Evolutionary conservation across 2,797 vertebrate genomes (phyloP).

Genomic region (Halcyon badia): DNA sequence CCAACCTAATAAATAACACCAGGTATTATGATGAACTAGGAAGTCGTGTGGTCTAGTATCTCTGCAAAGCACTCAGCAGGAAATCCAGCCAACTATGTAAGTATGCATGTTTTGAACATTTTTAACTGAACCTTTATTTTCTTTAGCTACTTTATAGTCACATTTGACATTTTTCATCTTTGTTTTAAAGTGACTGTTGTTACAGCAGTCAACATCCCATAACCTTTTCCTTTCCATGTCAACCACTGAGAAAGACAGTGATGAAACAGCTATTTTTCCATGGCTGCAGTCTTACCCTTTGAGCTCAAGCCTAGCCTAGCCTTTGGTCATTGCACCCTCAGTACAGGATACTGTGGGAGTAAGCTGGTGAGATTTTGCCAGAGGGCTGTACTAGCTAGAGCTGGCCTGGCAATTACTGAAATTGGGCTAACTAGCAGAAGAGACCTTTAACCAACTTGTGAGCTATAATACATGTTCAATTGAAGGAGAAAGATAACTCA

Average conservation of each 20-base stretch:
- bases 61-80: not conserved
- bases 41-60: not conserved
- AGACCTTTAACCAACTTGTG: not conserved
- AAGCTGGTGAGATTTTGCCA: not conserved
- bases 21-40: not conserved
- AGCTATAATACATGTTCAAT: not conserved
- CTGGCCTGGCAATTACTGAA: not conserved
- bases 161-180: not conserved
- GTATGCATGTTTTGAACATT: not conserved
- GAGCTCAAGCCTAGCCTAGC: not conserved
- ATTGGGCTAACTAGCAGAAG: not conserved
- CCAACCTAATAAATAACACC: not conserved
- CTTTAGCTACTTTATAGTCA: not conserved
- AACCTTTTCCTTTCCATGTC: not conserved
- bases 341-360: not conserved
- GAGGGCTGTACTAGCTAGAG: not conserved
- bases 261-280: not conserved
- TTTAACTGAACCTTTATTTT: not conserved
- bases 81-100: not conserved
- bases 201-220: not conserved
- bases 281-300: not conserved
- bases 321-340: not conserved
- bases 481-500: not conserved
- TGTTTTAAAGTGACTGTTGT: not conserved
- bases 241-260: not conserved